A percentile compares a stretch with the other conserved stretches of the same genome.
Evolutionary conservation across 2,113 vertebrate genomes (phyloP).

Genomic region (Heterotis niloticus): DNA sequence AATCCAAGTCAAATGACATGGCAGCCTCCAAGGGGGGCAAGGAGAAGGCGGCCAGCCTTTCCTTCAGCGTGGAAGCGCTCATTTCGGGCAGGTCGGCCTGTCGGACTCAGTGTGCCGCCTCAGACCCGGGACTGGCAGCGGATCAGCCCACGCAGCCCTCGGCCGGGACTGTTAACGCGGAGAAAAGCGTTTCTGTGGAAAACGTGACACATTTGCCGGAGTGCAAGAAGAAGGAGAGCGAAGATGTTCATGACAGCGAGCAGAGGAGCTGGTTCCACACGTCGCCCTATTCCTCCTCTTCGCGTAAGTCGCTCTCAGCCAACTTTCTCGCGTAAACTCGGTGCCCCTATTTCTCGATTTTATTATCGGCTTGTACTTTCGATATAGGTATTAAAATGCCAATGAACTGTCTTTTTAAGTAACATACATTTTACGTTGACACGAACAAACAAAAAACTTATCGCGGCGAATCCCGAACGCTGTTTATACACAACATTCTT

Average conservation of each 20-base stretch:
- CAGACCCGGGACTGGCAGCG: conserved; percentile 40
- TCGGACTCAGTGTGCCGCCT: conserved; percentile 37
- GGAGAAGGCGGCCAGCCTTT: conserved; percentile 53
- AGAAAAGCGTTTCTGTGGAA: conserved; percentile 30
- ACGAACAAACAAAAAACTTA: background rate
- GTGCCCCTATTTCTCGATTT: too few relatives aligned
- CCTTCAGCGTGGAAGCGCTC: conserved; percentile 75
- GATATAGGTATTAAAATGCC: background rate
- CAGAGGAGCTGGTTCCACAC: conserved; percentile 51
- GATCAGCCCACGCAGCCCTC: conserved; percentile 47
- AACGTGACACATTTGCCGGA: conserved; percentile 37
- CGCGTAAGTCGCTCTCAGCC: conserved; percentile 55
- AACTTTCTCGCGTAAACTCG: background rate
- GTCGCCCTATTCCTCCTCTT: conserved; percentile 51
- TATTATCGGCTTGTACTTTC: too few relatives aligned
- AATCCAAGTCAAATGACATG: conserved; percentile 45
- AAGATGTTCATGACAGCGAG: conserved; percentile 54
- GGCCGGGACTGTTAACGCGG: conserved; percentile 43
- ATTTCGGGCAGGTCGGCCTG: conserved; percentile 57
- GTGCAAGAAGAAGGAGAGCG: conserved; percentile 42
- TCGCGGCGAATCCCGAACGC: too few relatives aligned
- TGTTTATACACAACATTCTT: too few relatives aligned
- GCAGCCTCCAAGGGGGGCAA: conserved; percentile 53
- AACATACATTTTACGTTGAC: too few relatives aligned
- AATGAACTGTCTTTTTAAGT: background rate